Evolutionary conservation across 1,140 invertebrate genomes (phyloP).

Genomic region (Drosophila lacertosa): DNA sequence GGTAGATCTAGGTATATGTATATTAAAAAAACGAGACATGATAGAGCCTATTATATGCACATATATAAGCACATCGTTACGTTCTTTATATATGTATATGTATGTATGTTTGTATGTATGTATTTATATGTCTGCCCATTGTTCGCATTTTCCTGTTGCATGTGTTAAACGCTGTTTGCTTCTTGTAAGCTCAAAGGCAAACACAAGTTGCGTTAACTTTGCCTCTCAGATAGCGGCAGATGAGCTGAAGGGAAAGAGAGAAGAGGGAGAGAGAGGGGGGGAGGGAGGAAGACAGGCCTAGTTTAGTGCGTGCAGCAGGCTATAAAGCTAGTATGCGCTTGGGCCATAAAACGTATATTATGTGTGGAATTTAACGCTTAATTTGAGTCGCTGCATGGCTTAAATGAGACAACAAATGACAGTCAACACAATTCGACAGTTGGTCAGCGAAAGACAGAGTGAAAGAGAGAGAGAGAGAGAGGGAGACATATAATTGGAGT

Average conservation of each 20-base stretch:
- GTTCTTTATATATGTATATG: neutral
- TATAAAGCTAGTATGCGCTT: conserved; percentile 47
- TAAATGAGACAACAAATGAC: conserved; percentile 27
- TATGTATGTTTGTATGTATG: neutral
- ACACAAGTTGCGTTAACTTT: conserved; percentile 60
- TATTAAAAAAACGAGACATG: conserved; percentile 56
- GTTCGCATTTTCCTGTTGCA: conserved; percentile 8
- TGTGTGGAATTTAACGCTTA: conserved; percentile 71
- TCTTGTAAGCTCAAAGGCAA: conserved; percentile 66
- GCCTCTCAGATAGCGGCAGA: conserved; percentile 32
- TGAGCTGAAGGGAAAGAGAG: neutral
- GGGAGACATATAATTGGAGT: neutral
- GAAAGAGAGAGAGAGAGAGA: too few relatives aligned
- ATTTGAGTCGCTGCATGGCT: conserved; percentile 42
- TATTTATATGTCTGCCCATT: neutral
- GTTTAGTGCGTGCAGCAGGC: conserved; percentile 24
- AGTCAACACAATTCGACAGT: conserved; percentile 14
- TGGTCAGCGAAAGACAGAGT: neutral
- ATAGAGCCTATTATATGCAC: conserved; percentile 5
- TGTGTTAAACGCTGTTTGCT: conserved; percentile 56
- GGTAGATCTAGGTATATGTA: too few relatives aligned
- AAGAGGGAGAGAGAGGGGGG: neutral
- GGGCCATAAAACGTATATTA: conserved; percentile 67
- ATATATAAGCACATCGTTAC: conserved; percentile 1
- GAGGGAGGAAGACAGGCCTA: neutral